Base-by-base conservation (phyloP, 1,140 invertebrate species). In the Bacillus rossius region DNA sequence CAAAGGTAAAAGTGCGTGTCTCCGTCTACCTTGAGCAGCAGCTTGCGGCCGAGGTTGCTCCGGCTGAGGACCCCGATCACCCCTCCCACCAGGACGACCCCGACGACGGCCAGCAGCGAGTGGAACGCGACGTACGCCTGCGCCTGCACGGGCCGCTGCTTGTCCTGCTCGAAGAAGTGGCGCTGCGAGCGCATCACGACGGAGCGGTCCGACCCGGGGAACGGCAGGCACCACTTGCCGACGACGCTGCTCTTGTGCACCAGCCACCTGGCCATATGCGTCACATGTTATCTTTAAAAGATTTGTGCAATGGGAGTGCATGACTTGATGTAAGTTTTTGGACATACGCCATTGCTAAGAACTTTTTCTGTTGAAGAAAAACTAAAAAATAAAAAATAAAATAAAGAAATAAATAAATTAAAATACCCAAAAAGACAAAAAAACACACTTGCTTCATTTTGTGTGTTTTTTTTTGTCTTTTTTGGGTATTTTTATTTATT, bases 191-290 rank as follows among this genome's bases (percentile, higher is more conserved):
- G 79, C 52, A 82, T 69, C 3, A 89, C 83, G 8, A 97, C 84
- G 7, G 89, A 86, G 55, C 81, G 79, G 77, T 98, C 94, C 20
- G 87, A 78, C 8, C 89, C 89, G 1, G 81, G 81, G 72, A 96
- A 96, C 13, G 87, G 83, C 1, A 88, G 38, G 65, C 85, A 88
- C 82, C 85, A 94, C n/a, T 80, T 79, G 45, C 82, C 69, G 3
- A 81, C 74, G 20, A 84, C 71, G 2, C 79, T 61, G 53, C 77
- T 83, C 49, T 79, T 80, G 67, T 89, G 91, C 10, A 92, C 59
- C 1, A 74, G 47, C 1, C 74, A 65, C 59, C 86, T 88, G 64
- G 29, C 29, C 29, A 34, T 7, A n/a, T n/a, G n/a, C n/a, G n/a
- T n/a, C n/a, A n/a, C n/a, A n/a, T n/a, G n/a, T n/a, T n/a, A n/a